Evolutionary conservation across 2,888 invertebrate species (phyloP).

Genomic region (Halictus quadricinctus): DNA sequence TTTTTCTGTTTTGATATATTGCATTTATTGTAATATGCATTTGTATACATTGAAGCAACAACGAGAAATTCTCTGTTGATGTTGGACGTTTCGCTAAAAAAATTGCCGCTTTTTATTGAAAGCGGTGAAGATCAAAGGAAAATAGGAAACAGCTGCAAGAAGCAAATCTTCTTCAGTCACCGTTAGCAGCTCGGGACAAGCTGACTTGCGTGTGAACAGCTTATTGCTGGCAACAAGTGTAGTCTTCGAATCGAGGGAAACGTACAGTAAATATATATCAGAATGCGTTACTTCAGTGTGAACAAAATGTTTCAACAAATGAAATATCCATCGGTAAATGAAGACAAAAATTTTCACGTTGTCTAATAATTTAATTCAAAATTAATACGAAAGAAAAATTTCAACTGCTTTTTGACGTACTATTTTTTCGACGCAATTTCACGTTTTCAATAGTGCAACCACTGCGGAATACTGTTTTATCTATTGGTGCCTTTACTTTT

Average conservation of each 20-base stretch:
- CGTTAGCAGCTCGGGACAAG: neutral
- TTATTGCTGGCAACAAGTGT: neutral
- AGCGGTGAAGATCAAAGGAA: conserved; percentile 4
- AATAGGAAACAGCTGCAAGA: neutral
- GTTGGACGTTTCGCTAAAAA: neutral
- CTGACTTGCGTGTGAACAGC: conserved; percentile 1
- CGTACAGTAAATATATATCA: neutral
- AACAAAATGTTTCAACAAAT: neutral
- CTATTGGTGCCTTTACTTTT: no score
- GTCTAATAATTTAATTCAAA: no score
- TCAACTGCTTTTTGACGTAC: no score
- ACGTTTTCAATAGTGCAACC: no score
- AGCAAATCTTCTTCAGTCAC: neutral
- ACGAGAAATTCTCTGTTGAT: neutral
- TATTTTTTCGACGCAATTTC: no score
- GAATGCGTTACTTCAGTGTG: neutral
- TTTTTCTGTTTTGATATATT: no score
- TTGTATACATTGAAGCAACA: no score
- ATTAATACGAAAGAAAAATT: no score
- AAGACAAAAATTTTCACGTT: no score
- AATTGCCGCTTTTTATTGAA: neutral
- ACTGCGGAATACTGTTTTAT: no score
- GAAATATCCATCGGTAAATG: no score
- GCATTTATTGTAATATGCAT: no score
- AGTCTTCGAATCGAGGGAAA: neutral